phyloP scores from a whole-genome alignment of 2,113 vertebrate genomes.

The Athene noctua region DNA sequence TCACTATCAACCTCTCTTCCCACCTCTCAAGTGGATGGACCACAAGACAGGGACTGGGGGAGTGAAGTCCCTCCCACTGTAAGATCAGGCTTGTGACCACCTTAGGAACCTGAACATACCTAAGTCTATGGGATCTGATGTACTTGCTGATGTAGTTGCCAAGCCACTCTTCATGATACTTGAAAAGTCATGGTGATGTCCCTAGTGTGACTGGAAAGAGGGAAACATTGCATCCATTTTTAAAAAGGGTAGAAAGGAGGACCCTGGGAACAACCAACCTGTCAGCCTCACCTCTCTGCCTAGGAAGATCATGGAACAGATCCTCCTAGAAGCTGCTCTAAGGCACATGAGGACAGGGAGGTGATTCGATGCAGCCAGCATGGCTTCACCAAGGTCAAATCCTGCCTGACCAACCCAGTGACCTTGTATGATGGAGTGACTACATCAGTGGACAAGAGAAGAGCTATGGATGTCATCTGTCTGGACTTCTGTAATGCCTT shows the following conservation, averaged over 20 bases:
- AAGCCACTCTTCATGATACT: background rate
- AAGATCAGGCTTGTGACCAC: background rate
- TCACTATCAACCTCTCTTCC: background rate
- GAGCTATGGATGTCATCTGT: no score
- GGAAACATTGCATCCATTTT: background rate
- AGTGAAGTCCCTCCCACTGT: background rate
- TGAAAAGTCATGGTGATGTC: background rate
- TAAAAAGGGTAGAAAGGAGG: background rate
- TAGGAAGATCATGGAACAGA: no score
- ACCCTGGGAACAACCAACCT: no score
- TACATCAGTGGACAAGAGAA: no score
- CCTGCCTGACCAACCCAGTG: no score
- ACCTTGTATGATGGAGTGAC: no score
- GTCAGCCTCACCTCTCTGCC: no score
- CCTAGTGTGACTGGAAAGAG: background rate
- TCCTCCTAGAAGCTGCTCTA: no score
- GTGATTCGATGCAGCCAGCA: no score
- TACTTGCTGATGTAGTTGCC: background rate
- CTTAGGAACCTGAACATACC: background rate
- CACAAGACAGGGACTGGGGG: background rate
- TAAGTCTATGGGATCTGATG: background rate
- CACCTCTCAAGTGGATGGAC: background rate
- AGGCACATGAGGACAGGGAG: no score
- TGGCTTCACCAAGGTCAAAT: no score
- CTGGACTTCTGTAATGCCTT: no score